Conservation (phyloP, 2,888 invertebrate genomes). For the Spatulosminthurus flaviceps region DNA sequence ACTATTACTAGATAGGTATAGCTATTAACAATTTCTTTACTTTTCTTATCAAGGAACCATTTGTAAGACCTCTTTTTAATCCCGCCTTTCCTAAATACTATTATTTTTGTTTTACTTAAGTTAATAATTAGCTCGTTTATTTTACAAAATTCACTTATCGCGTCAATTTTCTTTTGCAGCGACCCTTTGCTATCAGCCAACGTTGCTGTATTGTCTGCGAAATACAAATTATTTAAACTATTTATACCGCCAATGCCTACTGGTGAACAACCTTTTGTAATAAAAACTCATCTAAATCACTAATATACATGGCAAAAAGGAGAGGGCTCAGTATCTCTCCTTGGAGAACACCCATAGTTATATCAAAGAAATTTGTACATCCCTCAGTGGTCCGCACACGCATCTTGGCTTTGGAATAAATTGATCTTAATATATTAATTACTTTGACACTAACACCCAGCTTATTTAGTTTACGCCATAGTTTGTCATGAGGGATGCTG, state of each 20-base stretch:
- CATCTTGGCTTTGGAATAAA: not conserved
- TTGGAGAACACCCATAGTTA: not conserved
- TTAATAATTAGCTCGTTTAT: not conserved
- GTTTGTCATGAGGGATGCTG: conserved; percentile 52
- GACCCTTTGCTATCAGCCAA: not conserved
- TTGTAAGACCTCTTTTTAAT: too few relatives aligned
- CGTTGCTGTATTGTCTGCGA: not conserved
- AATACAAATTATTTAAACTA: not conserved
- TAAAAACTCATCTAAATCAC: not conserved
- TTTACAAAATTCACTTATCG: not conserved
- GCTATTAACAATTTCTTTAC: too few relatives aligned
- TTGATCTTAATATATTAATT: conserved; percentile 36
- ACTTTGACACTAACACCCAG: conserved; percentile 52
- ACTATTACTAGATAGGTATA: too few relatives aligned
- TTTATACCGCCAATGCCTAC: not conserved
- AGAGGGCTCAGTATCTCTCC: not conserved
- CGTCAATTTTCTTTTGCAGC: not conserved
- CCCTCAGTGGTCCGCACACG: not conserved
- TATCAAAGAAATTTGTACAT: not conserved
- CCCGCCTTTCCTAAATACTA: not conserved
- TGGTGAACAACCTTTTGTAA: not conserved
- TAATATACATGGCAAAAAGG: not conserved
- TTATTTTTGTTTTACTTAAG: not conserved
- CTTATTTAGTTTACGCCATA: conserved; percentile 50
- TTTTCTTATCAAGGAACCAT: too few relatives aligned